Evolutionary conservation across 2,113 vertebrate species (phyloP), one percentile per base, ranked within the genome.

Genomic region (Pogona vitticeps): DNA sequence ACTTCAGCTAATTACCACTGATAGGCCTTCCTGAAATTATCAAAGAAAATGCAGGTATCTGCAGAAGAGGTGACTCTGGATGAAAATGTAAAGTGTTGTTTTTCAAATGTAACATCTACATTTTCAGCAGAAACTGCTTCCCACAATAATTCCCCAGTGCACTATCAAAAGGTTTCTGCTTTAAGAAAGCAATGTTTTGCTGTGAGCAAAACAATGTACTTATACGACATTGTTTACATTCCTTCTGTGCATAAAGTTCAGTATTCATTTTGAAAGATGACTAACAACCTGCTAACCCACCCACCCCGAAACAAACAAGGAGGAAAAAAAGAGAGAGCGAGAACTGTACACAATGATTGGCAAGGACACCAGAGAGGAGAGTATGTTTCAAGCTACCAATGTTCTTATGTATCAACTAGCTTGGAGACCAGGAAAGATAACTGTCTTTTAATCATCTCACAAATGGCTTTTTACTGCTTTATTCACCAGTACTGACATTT

Each of bases 131-230:
- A n/a, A 71, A 86, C 90, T 86, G 79, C 79, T 80, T 31, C 18
- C 1, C 7, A 77, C 14, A 26, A 20, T 71, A 58, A 36, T 1
- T 3, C 21, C 59, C 0, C 0, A 8, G n/a, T n/a, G 1, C 15
- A 1, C 75, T 77, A 56, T 75, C 76, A 8, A 76, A 63, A 88
- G 76, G 3, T 73, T 2, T 65, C 18, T 82, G 82, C 6, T 40
- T 38, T 38, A 82, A 13, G 13, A 28, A 42, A 2, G 6, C 46
- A 59, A 88, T 42, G 58, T 12, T 86, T 15, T 73, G 82, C 33
- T 70, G 56, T 82, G 77, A 58, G 0, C 2, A 3, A 3, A 82
- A 28, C 15, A 75, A 77, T 0, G 14, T 8, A 42, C 1, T 0
- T 76, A 0, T 38, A 59, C 83, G 80, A 75, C 61, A 38, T 0